phyloP scores from a whole-genome alignment of 2,113 vertebrate genomes.

The Thermophis baileyi region DNA sequence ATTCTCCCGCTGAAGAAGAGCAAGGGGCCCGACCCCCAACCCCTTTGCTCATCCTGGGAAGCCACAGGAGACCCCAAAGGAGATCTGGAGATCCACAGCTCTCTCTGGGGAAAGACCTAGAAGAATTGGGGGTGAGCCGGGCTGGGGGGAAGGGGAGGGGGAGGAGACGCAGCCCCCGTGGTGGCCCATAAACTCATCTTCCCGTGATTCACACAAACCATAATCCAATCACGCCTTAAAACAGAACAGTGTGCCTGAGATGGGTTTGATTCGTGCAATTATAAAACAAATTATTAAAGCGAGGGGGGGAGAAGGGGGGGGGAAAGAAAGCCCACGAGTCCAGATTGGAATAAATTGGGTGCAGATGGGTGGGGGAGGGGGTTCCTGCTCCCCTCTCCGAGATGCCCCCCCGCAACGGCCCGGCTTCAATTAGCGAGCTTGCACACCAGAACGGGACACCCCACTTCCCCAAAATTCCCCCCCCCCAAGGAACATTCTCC shows the following conservation, averaged over 20 bases:
- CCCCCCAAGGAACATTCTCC: conserved; percentile 69
- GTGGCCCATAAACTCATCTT: conserved; percentile 84
- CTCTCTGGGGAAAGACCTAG: neutral
- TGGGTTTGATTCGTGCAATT: conserved; percentile 96
- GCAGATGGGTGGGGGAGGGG: conserved; percentile 82
- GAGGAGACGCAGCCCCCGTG: conserved; percentile 83
- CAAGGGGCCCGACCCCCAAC: neutral
- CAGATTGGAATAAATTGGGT: conserved; percentile 89
- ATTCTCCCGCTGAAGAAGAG: no score
- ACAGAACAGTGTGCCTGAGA: conserved; percentile 85
- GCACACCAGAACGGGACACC: conserved; percentile 67
- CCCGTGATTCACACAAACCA: conserved; percentile 98
- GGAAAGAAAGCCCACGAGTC: conserved; percentile 62
- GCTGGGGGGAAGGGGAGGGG: conserved; percentile 40
- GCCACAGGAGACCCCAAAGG: neutral
- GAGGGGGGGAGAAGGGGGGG: conserved; percentile 61
- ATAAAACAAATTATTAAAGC: conserved; percentile 91
- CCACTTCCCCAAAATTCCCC: conserved; percentile 54
- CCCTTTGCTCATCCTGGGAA: neutral
- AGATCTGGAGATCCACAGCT: neutral
- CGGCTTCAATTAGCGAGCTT: conserved; percentile 72
- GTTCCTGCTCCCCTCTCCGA: conserved; percentile 57
- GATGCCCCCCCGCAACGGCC: conserved; percentile 70
- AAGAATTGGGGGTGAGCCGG: conserved; percentile 66
- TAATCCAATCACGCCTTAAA: conserved; percentile 99